Percentiles rank a stretch among this genome's conserved stretches.
Evolutionary conservation across 2,797 vertebrate genomes (phyloP).

Genomic region (Percopsis omiscomaycus): DNA sequence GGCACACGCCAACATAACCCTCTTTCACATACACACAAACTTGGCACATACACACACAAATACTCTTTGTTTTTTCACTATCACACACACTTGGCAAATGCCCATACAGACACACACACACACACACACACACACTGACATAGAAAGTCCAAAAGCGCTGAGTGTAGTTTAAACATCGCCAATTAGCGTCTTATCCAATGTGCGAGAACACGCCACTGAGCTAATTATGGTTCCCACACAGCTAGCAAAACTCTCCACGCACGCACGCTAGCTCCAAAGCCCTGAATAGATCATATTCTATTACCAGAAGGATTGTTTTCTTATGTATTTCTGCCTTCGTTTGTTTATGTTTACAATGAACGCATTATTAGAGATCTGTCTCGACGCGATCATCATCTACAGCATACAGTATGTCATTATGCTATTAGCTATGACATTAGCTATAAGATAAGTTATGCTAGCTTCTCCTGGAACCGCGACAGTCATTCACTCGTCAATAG

Average conservation of each 20-base stretch:
- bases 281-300: conserved; percentile 10
- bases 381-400: background rate
- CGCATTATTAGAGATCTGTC: conserved; percentile 41
- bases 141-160: conserved; percentile 63
- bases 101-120: conserved; percentile 2
- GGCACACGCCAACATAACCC: background rate
- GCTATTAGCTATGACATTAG: conserved; percentile 37
- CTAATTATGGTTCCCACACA: conserved; percentile 65
- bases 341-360: conserved; percentile 40
- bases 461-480: conserved; percentile 41
- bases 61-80: too few relatives aligned
- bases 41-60: conserved; percentile 19
- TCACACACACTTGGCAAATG: background rate
- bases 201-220: conserved; percentile 62
- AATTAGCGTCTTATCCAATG: conserved; percentile 70
- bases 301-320: conserved; percentile 30
- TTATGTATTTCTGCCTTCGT: background rate
- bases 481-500: conserved; percentile 70
- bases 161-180: conserved; percentile 22
- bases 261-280: conserved; percentile 1
- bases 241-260: conserved; percentile 29
- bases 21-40: conserved; percentile 17
- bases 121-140: conserved; percentile 56
- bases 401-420: conserved; percentile 27
- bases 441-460: conserved; percentile 52